Conservation (phyloP, 1,140 invertebrate genomes). For the Trinorchestia longiramus region DNA sequence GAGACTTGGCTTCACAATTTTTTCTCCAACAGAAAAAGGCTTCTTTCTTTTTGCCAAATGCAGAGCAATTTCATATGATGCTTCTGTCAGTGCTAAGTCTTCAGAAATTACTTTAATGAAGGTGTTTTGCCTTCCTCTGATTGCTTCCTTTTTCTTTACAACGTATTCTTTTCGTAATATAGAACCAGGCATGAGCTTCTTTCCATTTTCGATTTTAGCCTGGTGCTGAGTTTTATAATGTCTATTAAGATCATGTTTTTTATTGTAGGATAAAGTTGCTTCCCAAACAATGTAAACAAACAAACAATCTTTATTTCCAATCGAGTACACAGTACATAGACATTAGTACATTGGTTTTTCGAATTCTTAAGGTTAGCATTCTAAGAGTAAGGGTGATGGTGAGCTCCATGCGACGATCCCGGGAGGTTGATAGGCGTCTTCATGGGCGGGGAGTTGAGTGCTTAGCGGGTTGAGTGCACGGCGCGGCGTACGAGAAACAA, state of each 20-base stretch:
- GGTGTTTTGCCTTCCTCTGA: conserved; percentile 56
- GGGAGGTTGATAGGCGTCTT: too few species aligned
- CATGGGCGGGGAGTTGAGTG: too few species aligned
- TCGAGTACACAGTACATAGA: too few species aligned
- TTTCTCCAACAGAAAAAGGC: conserved; percentile 54
- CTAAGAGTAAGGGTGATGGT: too few species aligned
- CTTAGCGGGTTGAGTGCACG: too few species aligned
- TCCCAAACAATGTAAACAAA: conserved; percentile 56
- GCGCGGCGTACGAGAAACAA: too few species aligned
- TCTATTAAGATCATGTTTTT: not conserved
- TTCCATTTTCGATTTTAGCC: conserved; percentile 50
- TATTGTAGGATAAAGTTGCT: conserved; percentile 6
- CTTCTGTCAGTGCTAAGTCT: conserved; percentile 46
- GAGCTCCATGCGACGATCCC: too few species aligned
- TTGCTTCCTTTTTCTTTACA: conserved; percentile 57
- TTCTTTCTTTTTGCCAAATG: conserved; percentile 12
- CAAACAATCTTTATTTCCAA: too few species aligned
- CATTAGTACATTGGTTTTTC: too few species aligned
- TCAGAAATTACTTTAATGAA: conserved; percentile 20
- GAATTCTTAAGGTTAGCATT: too few species aligned
- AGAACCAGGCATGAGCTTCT: conserved; percentile 53
- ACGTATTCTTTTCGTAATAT: conserved; percentile 55
- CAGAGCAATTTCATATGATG: conserved; percentile 56
- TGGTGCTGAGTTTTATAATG: conserved; percentile 53
- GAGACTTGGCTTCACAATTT: conserved; percentile 45